Conservation (phyloP, 2,888 invertebrate species). For the Cheilosia grossa region DNA sequence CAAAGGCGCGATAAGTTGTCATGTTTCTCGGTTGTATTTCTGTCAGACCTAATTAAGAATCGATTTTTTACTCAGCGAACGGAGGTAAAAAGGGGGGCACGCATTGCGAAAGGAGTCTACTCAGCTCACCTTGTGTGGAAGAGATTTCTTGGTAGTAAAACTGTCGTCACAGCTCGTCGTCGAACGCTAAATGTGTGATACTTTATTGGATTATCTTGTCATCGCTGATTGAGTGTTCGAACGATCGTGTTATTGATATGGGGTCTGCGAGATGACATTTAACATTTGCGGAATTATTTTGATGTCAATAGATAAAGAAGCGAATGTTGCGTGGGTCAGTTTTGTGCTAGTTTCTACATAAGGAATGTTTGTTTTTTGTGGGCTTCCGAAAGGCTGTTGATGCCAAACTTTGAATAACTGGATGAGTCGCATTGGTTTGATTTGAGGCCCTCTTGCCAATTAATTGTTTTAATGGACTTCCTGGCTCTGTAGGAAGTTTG, state of each 20-base stretch:
- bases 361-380: no score
- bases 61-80: not conserved
- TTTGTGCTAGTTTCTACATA: no score
- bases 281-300: not conserved
- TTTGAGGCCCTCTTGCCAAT: no score
- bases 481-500: no score
- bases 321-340: not conserved
- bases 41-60: constrained; percentile 26
- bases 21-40: constrained; percentile 24
- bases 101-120: not conserved
- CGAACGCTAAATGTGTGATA: constrained; percentile 25
- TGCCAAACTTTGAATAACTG: no score
- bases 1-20: constrained; percentile 33
- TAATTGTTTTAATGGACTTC: no score
- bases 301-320: not conserved
- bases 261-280: no score
- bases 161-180: constrained; percentile 8
- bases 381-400: no score
- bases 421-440: no score
- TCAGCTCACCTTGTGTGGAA: not conserved
- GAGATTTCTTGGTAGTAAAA: constrained; percentile 6
- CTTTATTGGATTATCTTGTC: constrained; percentile 12
- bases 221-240: not conserved
- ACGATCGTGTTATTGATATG: not conserved
- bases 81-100: not conserved